Evolutionary conservation across 2,797 vertebrate genomes (phyloP).

Genomic region (Eulemur coronatus): DNA sequence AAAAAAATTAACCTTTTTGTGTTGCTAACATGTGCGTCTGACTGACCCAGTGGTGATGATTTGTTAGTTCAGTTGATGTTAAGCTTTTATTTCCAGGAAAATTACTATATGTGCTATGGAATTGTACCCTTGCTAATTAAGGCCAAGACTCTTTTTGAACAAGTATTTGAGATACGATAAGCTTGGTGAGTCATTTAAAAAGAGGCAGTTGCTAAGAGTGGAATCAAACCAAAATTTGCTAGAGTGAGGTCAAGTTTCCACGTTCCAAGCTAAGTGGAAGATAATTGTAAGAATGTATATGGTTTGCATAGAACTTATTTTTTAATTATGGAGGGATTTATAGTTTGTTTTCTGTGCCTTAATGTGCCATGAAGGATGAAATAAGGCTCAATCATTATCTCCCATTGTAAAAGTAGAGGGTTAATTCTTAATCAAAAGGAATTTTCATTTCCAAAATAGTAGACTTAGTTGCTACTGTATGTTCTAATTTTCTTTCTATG

Average conservation of each 20-base stretch:
- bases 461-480: not conserved
- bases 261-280: not conserved
- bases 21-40: not conserved
- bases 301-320: not conserved
- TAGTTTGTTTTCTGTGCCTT: not conserved
- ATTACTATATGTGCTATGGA: not conserved
- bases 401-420: not conserved
- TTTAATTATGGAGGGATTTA: not conserved
- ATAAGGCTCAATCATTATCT: not conserved
- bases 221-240: not conserved
- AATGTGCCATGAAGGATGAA: not conserved
- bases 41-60: not conserved
- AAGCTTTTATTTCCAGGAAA: not conserved
- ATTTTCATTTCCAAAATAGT: not conserved
- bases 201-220: not conserved
- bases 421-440: not conserved
- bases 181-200: not conserved
- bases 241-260: not conserved
- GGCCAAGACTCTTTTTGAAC: not conserved
- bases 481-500: not conserved
- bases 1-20: not conserved
- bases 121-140: constrained; percentile 1
- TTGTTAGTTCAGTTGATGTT: not conserved
- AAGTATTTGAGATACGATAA: not conserved
- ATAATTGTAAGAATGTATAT: not conserved